phyloP scores from a whole-genome alignment of 2,797 vertebrate species.

The Champsocephalus esox region DNA sequence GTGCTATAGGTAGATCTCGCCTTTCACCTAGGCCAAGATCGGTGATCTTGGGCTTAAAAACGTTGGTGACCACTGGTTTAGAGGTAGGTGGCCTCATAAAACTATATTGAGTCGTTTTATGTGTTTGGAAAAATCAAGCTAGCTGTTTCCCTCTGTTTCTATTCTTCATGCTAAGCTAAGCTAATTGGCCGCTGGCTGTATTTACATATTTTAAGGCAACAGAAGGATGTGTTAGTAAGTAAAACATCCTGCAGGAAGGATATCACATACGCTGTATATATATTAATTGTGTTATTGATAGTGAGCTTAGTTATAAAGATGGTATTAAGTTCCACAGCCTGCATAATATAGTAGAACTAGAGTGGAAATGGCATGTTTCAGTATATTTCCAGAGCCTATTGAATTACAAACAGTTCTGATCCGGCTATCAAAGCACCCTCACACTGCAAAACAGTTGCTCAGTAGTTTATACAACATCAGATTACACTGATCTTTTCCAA shows the following conservation, averaged over 20 bases:
- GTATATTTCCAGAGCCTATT: constrained; percentile 37
- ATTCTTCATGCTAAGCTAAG: constrained; percentile 12
- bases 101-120: not conserved
- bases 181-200: not conserved
- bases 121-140: constrained; percentile 9
- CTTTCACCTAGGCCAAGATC: too few relatives aligned
- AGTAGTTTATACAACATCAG: constrained; percentile 63
- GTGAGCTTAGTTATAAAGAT: not conserved
- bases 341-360: constrained; percentile 7
- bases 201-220: not conserved
- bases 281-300: constrained; percentile 17
- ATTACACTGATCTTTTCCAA: constrained; percentile 63
- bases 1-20: too few relatives aligned
- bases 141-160: not conserved
- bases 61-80: not conserved
- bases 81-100: not conserved
- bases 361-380: constrained; percentile 3
- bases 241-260: constrained; percentile 3
- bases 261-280: not conserved
- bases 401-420: constrained; percentile 50
- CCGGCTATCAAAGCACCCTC: constrained; percentile 41
- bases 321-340: constrained; percentile 5
- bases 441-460: constrained; percentile 49
- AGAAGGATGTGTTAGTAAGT: not conserved
- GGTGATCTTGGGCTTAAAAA: too few relatives aligned